Conservation (phyloP, 1,140 invertebrate genomes). For the Asobara japonica region DNA sequence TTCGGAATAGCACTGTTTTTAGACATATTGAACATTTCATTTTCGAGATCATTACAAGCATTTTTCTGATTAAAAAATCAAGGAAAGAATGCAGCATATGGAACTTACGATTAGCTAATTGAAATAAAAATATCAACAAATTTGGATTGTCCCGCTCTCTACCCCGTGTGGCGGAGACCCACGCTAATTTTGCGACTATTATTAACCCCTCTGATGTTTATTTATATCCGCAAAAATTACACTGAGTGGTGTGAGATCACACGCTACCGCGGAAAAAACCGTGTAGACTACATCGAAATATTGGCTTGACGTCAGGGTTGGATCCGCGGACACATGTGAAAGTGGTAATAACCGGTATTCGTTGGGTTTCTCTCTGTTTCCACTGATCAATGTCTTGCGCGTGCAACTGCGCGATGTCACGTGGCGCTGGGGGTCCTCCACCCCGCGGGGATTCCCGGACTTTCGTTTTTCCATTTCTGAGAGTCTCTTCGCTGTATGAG, state of each 20-base stretch:
- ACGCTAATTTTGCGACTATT: constrained; percentile 53
- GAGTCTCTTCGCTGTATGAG: neutral
- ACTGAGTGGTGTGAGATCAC: neutral
- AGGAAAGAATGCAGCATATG: neutral
- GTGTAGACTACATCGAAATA: neutral
- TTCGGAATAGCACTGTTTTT: too few species aligned
- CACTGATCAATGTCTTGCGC: constrained; percentile 16
- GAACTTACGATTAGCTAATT: neutral
- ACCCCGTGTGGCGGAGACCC: constrained; percentile 41
- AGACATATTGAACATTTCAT: too few species aligned
- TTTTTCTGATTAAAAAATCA: too few species aligned
- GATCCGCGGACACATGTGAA: neutral
- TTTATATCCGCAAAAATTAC: constrained; percentile 42
- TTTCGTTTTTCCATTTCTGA: constrained; percentile 20
- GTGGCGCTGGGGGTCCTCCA: constrained; percentile 1
- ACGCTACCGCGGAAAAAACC: neutral
- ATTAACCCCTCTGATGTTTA: constrained; percentile 50
- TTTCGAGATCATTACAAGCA: too few species aligned
- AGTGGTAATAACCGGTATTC: constrained; percentile 1
- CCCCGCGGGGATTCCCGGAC: constrained; percentile 10
- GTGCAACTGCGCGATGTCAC: constrained; percentile 20
- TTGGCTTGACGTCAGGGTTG: constrained; percentile 10
- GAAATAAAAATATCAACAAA: constrained; percentile 7
- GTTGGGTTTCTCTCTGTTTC: neutral
- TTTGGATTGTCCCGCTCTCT: constrained; percentile 25